Evolutionary conservation across 1,140 invertebrate species (phyloP).

Genomic region (Heliconius melpomene): DNA sequence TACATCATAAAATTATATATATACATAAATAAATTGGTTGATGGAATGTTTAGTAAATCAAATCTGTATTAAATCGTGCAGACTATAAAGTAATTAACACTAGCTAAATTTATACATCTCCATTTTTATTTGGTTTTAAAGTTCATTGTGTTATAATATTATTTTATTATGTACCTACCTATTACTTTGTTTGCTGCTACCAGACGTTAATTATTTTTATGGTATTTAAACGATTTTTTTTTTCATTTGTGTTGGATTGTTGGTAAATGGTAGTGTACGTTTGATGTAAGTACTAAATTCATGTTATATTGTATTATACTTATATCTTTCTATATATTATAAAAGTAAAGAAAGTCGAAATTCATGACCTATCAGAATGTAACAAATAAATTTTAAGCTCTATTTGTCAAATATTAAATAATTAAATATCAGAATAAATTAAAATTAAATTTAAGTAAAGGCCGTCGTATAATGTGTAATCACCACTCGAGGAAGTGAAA

Average conservation of each 20-base stretch:
- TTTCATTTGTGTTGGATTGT: not conserved
- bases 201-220: not conserved
- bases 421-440: not conserved
- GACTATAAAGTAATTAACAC: conserved; percentile 36
- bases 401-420: too few species aligned
- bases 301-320: too few species aligned
- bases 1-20: conserved; percentile 32
- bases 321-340: too few species aligned
- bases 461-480: too few species aligned
- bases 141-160: conserved; percentile 15
- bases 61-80: conserved; percentile 26
- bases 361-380: too few species aligned
- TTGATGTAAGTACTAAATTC: too few species aligned
- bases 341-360: too few species aligned
- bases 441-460: too few species aligned
- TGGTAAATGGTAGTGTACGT: not conserved
- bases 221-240: not conserved
- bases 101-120: conserved; percentile 28
- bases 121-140: conserved; percentile 27
- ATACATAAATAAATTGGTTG: conserved; percentile 25
- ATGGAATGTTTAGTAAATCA: conserved; percentile 27
- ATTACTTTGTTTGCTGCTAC: conserved; percentile 13
- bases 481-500: too few species aligned
- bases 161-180: conserved; percentile 10
- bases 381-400: too few species aligned